A percentile compares a stretch with the other conserved stretches of the same genome.
Evolutionary conservation across 2,888 invertebrate genomes (phyloP).

Genomic region (Melipona bicolor): DNA sequence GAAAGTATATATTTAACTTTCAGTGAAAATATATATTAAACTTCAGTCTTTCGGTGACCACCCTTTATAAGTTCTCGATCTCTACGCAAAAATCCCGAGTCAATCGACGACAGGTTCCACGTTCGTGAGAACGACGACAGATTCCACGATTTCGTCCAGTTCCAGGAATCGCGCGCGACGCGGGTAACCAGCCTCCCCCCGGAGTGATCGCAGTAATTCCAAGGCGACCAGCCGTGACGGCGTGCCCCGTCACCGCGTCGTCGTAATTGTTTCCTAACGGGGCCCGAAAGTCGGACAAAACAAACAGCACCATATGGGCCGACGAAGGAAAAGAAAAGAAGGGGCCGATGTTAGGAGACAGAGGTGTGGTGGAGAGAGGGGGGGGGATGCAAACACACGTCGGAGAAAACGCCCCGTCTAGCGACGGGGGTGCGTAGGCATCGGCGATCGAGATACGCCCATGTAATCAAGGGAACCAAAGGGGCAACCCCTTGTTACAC

Average conservation of each 20-base stretch:
- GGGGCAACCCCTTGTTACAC: conserved; percentile 69
- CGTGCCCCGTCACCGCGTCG: conserved; percentile 44
- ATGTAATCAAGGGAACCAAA: conserved; percentile 83
- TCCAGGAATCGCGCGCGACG: conserved; percentile 33
- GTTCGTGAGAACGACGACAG: neutral
- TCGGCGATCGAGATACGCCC: conserved; percentile 80
- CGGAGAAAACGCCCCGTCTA: conserved; percentile 51
- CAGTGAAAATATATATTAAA: too few species aligned
- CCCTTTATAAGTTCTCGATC: too few species aligned
- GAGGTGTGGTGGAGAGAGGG: conserved; percentile 31
- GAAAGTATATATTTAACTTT: too few species aligned
- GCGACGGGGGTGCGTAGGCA: conserved; percentile 61
- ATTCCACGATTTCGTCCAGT: conserved; percentile 21
- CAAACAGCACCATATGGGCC: conserved; percentile 82
- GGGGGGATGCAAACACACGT: conserved; percentile 20
- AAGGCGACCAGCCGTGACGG: conserved; percentile 69
- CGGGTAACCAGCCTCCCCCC: neutral
- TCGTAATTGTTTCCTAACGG: conserved; percentile 82
- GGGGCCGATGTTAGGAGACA: conserved; percentile 13
- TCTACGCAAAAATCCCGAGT: too few species aligned
- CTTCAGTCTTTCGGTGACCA: too few species aligned
- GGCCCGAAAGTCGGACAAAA: conserved; percentile 69
- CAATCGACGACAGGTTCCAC: neutral
- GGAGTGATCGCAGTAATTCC: conserved; percentile 60
- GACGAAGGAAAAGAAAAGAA: conserved; percentile 44